These are phyloP conservation scores for Diglossa brunneiventris DNA, from an alignment of 2,113 vertebrate genomes.

Conservation along the genomic window DNA sequence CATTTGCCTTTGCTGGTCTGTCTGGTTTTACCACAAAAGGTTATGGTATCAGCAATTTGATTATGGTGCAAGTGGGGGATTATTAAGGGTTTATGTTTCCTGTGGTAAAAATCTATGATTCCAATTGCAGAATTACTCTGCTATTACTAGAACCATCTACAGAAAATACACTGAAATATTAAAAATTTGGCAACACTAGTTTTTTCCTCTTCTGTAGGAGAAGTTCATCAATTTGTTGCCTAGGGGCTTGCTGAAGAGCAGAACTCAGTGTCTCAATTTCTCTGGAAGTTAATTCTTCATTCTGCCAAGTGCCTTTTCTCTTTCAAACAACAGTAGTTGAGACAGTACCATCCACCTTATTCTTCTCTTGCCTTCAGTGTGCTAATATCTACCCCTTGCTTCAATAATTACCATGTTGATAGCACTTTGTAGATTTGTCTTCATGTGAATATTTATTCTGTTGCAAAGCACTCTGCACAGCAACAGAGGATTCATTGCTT, in stretches of 20 bases:
- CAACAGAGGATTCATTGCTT: neutral
- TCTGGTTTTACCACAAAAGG: constrained; percentile 36
- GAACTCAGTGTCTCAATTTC: neutral
- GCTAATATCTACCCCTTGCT: neutral
- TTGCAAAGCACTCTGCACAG: neutral
- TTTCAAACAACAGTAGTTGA: neutral
- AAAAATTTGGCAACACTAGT: neutral
- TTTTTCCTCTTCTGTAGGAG: neutral
- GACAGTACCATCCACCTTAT: neutral
- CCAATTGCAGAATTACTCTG: neutral
- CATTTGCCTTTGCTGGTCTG: constrained; percentile 15
- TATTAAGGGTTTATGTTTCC: constrained; percentile 46
- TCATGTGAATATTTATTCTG: neutral
- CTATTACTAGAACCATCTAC: neutral
- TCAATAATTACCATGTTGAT: neutral
- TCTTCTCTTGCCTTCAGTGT: neutral
- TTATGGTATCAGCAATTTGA: constrained; percentile 26
- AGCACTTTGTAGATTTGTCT: neutral
- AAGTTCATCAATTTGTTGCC: neutral
- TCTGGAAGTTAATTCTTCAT: constrained; percentile 25
- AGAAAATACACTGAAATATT: neutral
- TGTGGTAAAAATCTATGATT: constrained; percentile 28
- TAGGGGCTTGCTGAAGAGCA: neutral
- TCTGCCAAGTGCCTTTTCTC: neutral
- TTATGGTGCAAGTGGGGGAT: constrained; percentile 28